Conservation (phyloP, 2,113 vertebrate genomes). For the Strigops habroptila region DNA sequence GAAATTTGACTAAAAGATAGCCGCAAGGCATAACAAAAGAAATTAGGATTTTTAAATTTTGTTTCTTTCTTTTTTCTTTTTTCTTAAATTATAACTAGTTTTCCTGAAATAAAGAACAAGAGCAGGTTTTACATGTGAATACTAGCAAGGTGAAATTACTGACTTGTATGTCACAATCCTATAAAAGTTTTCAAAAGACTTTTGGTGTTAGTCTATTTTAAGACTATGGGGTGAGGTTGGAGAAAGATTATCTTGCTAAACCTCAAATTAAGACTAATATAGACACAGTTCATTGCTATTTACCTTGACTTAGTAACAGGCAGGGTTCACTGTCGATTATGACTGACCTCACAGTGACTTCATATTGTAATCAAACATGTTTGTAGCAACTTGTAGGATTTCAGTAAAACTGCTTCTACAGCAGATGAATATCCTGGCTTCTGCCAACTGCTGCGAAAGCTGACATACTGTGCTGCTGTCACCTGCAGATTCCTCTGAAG, state of each 20-base stretch:
- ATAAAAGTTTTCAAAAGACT: not conserved
- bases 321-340: not conserved
- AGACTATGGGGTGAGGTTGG: not conserved
- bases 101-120: not conserved
- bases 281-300: constrained; percentile 9
- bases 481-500: not conserved
- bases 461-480: not conserved
- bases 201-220: not conserved
- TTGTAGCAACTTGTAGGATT: not conserved
- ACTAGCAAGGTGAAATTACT: not conserved
- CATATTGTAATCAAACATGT: not conserved
- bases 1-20: not conserved
- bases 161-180: not conserved
- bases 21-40: not conserved
- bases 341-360: not conserved
- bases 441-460: not conserved
- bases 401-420: not conserved
- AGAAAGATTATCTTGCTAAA: constrained; percentile 3
- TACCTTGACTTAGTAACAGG: constrained; percentile 1
- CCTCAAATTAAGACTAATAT: constrained; percentile 7
- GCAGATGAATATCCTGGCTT: not conserved
- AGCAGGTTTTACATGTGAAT: not conserved
- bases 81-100: not conserved
- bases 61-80: not conserved
- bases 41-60: not conserved